These are phyloP conservation scores for Heliconius hermathena DNA, from an alignment of 1,140 invertebrate genomes.

Conservation along the genomic window DNA sequence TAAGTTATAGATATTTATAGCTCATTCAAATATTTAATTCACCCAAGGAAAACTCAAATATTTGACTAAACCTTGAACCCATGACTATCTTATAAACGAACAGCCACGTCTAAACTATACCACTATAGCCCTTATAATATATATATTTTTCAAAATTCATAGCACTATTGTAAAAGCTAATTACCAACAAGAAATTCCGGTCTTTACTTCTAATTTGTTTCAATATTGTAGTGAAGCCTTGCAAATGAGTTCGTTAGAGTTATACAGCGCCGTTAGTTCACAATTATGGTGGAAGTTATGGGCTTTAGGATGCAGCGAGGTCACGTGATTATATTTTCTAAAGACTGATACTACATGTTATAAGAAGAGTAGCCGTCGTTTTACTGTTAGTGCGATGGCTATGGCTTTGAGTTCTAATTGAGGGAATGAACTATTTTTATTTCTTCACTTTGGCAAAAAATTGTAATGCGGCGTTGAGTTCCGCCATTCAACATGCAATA, in stretches of 20 bases:
- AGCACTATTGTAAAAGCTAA: constrained; percentile 17
- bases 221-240: constrained; percentile 39
- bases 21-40: too few relatives aligned
- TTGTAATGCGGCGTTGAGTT: too few relatives aligned
- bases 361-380: too few relatives aligned
- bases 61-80: too few relatives aligned
- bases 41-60: too few relatives aligned
- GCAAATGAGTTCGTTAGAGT: constrained; percentile 33
- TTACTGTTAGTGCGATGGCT: too few relatives aligned
- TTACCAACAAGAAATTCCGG: constrained; percentile 29
- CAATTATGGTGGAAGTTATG: constrained; percentile 10
- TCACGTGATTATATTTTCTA: not conserved
- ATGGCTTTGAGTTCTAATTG: too few relatives aligned
- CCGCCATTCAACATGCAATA: too few relatives aligned
- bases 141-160: not conserved
- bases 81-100: too few relatives aligned
- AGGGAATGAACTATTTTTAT: too few relatives aligned
- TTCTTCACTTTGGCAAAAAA: too few relatives aligned
- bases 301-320: not conserved
- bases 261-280: constrained; percentile 13
- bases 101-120: not conserved
- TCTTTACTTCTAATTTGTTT: constrained; percentile 35
- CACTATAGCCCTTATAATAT: not conserved
- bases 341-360: not conserved
- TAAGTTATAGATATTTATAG: too few relatives aligned